Base-by-base conservation (phyloP, 1,140 invertebrate species). In the Zophobas atratus region DNA sequence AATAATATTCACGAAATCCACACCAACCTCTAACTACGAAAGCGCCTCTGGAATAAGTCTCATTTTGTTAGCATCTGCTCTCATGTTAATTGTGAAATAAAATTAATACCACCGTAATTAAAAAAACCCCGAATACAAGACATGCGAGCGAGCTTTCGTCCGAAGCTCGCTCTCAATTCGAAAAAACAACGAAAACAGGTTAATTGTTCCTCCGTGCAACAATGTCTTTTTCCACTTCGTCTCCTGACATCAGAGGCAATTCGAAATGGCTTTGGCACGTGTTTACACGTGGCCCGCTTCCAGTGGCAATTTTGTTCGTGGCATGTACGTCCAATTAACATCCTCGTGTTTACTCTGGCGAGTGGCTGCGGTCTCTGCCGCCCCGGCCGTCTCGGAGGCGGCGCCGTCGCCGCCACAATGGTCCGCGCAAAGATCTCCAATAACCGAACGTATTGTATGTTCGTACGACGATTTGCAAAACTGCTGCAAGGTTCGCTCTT, bases 201-300 rank as follows among this genome's bases (percentile, higher is more conserved):
- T 67, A 67, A 67, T 43, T 67, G 39, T 6, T 43, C 39, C 39
- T 3, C n/a, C 39, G 60, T 67, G 60, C 38, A 67, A 33, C 60
- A 67, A 67, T 67, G 60, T 43, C 60, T 67, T 67, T 67, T 67
- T 67, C 60, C 60, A 41, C 38, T n/a, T 67, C 38, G 32, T 38
- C n/a, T 67, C 60, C 60, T 43, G 39, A 67, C 6, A 67, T 67
- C 60, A 67, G 60, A 67, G 43, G 60, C 60, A 43, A 43, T 67
- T 67, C 39, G 38, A 39, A 41, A 67, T 39, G 39, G 60, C 60
- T 67, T 67, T 67, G 38, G 60, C 60, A 67, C 39, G 39, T 67
- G 60, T 67, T 67, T 67, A 67, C 60, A 67, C 60, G 60, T 67
- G 60, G 60, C 60, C 60, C 60, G 60, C 33, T 67, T 43, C 38